Evolutionary conservation across 2,113 vertebrate species (phyloP).

Genomic region (Gorsachius goisagi): DNA sequence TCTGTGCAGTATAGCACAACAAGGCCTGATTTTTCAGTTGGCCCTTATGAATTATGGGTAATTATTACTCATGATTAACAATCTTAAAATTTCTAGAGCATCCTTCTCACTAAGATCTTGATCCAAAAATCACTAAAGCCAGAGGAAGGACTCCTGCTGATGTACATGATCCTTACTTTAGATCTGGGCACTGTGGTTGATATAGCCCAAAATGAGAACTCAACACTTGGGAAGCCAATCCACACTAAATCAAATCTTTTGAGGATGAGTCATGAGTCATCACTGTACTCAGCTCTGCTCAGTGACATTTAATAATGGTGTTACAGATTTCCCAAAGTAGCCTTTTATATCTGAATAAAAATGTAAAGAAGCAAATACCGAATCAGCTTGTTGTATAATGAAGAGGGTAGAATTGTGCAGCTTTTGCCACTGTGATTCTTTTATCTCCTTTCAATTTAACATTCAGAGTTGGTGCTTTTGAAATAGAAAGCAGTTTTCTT

Average conservation of each 20-base stretch:
- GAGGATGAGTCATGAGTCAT: slow-evolving; percentile 35
- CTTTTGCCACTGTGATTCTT: slow-evolving; percentile 61
- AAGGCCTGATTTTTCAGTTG: background rate
- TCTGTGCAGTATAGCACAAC: background rate
- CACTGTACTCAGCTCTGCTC: background rate
- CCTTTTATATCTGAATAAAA: slow-evolving; percentile 68
- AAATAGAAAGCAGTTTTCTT: slow-evolving; percentile 72
- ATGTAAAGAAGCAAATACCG: slow-evolving; percentile 63
- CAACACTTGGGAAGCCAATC: background rate
- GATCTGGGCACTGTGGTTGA: background rate
- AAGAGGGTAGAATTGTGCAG: slow-evolving; percentile 52
- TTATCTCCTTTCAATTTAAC: slow-evolving; percentile 69
- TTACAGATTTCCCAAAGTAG: slow-evolving; percentile 70
- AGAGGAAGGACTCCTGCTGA: background rate
- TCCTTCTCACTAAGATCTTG: background rate
- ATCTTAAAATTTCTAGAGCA: background rate
- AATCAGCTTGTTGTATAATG: slow-evolving; percentile 54
- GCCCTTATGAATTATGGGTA: background rate
- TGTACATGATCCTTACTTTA: background rate
- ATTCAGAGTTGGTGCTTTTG: slow-evolving; percentile 67
- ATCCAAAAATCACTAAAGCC: background rate
- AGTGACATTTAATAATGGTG: slow-evolving; percentile 65
- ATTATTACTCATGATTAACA: background rate
- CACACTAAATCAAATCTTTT: background rate
- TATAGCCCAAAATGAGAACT: background rate